phyloP scores from a whole-genome alignment of 2,888 invertebrate genomes.

The Aleiodes testaceus region DNA sequence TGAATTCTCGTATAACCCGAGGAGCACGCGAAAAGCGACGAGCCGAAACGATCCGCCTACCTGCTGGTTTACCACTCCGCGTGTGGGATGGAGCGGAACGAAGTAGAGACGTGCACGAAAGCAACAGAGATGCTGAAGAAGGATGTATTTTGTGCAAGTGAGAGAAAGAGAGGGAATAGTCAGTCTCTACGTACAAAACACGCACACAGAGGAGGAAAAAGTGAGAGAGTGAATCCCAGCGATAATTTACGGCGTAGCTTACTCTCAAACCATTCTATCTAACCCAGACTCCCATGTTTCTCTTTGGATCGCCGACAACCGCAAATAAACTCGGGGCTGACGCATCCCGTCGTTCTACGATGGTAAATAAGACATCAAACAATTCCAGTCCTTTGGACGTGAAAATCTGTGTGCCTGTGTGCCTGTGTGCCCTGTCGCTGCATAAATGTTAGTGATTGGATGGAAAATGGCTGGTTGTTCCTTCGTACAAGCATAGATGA shows the following conservation, averaged over 20 bases:
- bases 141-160: not conserved
- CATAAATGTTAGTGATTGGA: not conserved
- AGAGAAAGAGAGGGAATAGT: not conserved
- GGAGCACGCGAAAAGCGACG: conserved; percentile 35
- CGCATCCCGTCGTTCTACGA: conserved; percentile 54
- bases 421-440: not conserved
- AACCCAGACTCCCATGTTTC: conserved; percentile 60
- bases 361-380: conserved; percentile 70
- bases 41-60: conserved; percentile 43
- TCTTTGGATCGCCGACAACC: conserved; percentile 52
- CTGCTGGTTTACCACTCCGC: conserved; percentile 32
- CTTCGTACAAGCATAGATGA: conserved; percentile 27
- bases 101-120: conserved; percentile 26
- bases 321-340: conserved; percentile 64
- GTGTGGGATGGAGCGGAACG: conserved; percentile 28
- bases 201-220: conserved; percentile 6
- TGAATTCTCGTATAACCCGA: conserved; percentile 45
- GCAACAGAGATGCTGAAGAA: conserved; percentile 6
- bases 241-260: conserved; percentile 48
- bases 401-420: conserved; percentile 37
- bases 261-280: conserved; percentile 42
- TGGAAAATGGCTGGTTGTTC: conserved; percentile 31
- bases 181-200: not conserved
- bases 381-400: conserved; percentile 57
- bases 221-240: conserved; percentile 31